Base-by-base conservation (phyloP, 2,888 invertebrate species). In the Octonoba sinensis region DNA sequence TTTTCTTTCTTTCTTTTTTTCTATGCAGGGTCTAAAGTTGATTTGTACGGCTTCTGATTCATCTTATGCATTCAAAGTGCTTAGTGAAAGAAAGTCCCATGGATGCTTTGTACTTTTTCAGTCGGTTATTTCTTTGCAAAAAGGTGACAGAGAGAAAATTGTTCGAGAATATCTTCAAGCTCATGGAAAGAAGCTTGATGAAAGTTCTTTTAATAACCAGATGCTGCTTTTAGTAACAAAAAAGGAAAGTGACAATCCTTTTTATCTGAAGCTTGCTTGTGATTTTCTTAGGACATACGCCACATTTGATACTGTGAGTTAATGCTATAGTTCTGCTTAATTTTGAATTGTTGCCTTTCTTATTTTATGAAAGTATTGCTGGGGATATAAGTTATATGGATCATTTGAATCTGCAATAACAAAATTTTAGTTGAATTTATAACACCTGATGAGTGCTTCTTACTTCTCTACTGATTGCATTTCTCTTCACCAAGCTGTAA, bases 171-270 rank as follows among this genome's bases (percentile, higher is more conserved):
- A 86, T 47, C 86, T 89, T 59, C 86, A 86, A 3, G 78, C 78
- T 62, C 87, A 89, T 83, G 85, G 88, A 44, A 89, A 90, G 84
- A 67, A 84, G 6, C 85, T 90, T 62, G 88, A 88, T 85, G 89
- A 89, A 83, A 87, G 88, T 13, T 86, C 88, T 11, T 89, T 89
- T 84, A 89, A 89, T 84, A 89, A 89, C 83, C 86, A 90, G 88
- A 86, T 90, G 87, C 87, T 88, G 78, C 73, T 88, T 66, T 85
- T 90, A 59, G 85, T 87, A 51, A 86, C 87, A 4, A 90, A 90
- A 86, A 87, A 87, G 51, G 89, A 89, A 66, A 88, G 89, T n/a
- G 86, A 84, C 67, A 87, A 86, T 27, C 89, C 89, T 1, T 85
- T 89, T 27, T 90, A 87, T 85, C 86, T 90, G 78, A 87, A 86